Evolutionary conservation across 2,888 invertebrate genomes (phyloP).

Genomic region (Ramazzottius varieornatus): DNA sequence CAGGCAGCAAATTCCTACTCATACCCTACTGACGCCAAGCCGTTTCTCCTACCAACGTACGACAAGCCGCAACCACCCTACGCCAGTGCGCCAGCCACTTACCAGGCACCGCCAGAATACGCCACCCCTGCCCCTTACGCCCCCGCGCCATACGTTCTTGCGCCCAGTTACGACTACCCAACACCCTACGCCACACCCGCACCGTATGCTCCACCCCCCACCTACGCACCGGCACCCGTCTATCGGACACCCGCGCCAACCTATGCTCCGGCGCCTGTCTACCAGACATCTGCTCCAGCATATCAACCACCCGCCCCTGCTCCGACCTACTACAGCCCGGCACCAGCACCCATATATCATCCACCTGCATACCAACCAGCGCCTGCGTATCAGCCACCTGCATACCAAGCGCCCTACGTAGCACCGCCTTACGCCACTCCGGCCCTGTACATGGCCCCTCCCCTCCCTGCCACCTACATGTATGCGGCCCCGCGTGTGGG

Average conservation of each 20-base stretch:
- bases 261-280: neutral
- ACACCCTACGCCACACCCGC: neutral
- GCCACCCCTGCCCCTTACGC: neutral
- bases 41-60: neutral
- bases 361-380: too few relatives aligned
- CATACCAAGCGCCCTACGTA: too few relatives aligned
- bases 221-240: neutral
- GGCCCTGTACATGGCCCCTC: too few relatives aligned
- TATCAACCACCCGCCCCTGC: neutral
- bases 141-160: neutral
- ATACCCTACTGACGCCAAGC: neutral
- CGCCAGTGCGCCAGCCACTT: too few relatives aligned
- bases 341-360: too few relatives aligned
- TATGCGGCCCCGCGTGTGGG: too few relatives aligned
- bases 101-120: too few relatives aligned
- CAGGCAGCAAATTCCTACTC: neutral
- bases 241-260: neutral
- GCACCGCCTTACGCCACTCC: too few relatives aligned
- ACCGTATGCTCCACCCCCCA: neutral
- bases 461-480: too few relatives aligned
- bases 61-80: neutral
- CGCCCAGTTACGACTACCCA: neutral
- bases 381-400: too few relatives aligned
- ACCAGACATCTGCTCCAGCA: too few relatives aligned
- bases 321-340: neutral